Conservation (phyloP, 2,113 vertebrate species). For the Glareola pratincola region DNA sequence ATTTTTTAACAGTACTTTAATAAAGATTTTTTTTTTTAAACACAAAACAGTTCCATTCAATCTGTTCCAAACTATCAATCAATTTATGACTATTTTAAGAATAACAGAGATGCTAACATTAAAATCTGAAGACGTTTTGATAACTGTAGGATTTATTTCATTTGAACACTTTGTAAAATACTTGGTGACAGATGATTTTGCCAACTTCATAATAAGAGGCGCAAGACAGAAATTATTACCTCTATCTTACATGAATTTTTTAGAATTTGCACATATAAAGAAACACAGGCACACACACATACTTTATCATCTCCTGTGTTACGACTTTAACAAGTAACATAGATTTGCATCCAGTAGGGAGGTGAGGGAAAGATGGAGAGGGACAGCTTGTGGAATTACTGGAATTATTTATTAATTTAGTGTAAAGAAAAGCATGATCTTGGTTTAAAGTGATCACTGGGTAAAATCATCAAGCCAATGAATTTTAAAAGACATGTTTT, state of each 20-base stretch:
- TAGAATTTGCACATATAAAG: not conserved
- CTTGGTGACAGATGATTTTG: not conserved
- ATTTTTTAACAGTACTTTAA: not conserved
- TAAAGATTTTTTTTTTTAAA: not conserved
- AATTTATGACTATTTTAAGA: not conserved
- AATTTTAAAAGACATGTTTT: not conserved
- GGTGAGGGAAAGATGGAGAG: not conserved
- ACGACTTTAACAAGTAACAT: not conserved
- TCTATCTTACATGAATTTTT: not conserved
- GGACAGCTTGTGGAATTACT: not conserved
- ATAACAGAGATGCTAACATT: not conserved
- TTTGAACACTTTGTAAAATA: not conserved
- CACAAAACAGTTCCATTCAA: not conserved
- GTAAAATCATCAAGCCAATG: not conserved
- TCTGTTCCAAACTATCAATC: not conserved
- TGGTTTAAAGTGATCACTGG: not conserved
- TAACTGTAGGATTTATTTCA: not conserved
- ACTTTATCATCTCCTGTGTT: not conserved
- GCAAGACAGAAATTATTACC: not conserved
- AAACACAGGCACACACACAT: fast-evolving
- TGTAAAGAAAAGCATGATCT: not conserved
- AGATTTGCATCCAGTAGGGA: not conserved
- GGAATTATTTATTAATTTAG: not conserved
- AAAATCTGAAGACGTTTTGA: not conserved
- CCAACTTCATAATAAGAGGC: not conserved